Conservation (phyloP, 2,113 vertebrate genomes). For the Chauna torquata region DNA sequence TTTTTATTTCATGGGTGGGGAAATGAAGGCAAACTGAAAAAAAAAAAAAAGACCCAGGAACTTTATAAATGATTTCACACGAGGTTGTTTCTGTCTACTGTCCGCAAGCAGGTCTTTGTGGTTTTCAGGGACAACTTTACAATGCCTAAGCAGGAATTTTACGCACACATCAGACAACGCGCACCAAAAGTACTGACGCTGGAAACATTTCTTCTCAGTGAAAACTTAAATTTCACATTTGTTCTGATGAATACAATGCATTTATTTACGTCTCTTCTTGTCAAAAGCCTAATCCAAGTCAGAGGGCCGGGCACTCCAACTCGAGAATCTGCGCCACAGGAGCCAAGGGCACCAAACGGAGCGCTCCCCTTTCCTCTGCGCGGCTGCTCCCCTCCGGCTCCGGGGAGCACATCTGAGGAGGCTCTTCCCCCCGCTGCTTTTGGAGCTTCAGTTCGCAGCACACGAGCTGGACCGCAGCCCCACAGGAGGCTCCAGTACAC, state of each 20-base stretch:
- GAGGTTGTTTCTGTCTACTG: background rate
- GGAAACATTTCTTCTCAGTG: background rate
- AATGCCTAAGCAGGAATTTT: background rate
- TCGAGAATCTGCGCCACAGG: too few species aligned
- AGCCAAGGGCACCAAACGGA: background rate
- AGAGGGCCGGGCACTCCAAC: background rate
- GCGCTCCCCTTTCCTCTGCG: too few species aligned
- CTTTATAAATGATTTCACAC: background rate
- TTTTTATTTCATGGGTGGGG: constrained; percentile 37
- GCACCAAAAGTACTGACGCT: background rate
- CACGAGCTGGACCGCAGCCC: too few species aligned
- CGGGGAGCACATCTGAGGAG: too few species aligned
- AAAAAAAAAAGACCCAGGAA: background rate
- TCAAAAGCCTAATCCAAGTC: background rate
- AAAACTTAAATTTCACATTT: background rate
- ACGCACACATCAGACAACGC: background rate
- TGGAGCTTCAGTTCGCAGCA: too few species aligned
- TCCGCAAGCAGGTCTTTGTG: background rate
- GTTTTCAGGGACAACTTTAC: background rate
- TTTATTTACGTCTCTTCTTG: background rate
- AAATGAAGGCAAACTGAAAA: background rate
- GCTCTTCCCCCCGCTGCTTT: too few species aligned
- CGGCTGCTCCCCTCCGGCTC: too few species aligned
- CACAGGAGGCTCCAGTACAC: too few species aligned
- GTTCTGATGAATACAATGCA: background rate